These are phyloP conservation scores for Prosapia bicincta DNA, from an alignment of 2,888 invertebrate species.

Conservation along the genomic window DNA sequence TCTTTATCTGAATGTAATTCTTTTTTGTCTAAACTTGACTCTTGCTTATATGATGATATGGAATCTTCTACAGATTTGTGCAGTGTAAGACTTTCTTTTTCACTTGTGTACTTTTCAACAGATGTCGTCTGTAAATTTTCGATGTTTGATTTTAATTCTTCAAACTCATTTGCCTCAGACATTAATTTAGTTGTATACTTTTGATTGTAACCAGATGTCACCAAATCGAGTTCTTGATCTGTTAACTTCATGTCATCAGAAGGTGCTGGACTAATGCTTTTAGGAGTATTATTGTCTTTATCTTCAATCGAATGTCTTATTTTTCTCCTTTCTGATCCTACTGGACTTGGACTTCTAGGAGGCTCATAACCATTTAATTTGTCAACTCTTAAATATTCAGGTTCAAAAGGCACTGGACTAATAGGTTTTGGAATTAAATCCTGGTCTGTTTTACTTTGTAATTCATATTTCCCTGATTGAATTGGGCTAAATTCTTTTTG, in stretches of 20 bases:
- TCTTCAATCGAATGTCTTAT: constrained; percentile 13
- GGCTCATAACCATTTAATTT: background rate
- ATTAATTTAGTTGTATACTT: too few species aligned
- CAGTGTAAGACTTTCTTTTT: too few species aligned
- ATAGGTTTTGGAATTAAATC: background rate
- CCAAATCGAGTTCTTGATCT: background rate
- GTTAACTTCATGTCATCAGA: background rate
- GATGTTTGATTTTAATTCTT: too few species aligned
- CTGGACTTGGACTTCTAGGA: background rate
- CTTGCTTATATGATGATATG: too few species aligned
- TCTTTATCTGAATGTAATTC: background rate
- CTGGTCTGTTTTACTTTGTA: background rate
- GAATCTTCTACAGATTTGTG: too few species aligned
- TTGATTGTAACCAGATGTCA: background rate
- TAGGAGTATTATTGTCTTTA: background rate
- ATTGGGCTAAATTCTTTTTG: background rate
- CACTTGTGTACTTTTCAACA: too few species aligned
- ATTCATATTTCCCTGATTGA: background rate
- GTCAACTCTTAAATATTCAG: background rate
- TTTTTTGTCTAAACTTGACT: too few species aligned
- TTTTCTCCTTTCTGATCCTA: constrained; percentile 1
- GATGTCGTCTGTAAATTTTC: background rate
- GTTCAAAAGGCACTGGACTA: background rate
- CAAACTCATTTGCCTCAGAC: too few species aligned
- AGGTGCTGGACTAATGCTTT: background rate